Conservation (phyloP, 2,888 invertebrate genomes). For the Scelioninae gen. 1 region DNA sequence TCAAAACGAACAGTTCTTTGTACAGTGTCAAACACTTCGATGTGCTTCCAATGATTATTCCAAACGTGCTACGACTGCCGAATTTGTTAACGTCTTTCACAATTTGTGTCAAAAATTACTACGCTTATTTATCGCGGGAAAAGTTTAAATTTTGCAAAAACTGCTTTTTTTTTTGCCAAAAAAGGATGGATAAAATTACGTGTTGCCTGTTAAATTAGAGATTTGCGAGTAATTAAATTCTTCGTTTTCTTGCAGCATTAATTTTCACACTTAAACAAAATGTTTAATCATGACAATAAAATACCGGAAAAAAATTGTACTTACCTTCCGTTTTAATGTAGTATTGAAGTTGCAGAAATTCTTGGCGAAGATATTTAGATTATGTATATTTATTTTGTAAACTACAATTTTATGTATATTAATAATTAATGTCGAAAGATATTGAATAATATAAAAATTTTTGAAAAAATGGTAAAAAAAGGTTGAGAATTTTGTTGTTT, state of each 20-base stretch:
- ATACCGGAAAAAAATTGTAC: slow-evolving; percentile 45
- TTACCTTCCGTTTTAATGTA: slow-evolving; percentile 47
- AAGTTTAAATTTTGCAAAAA: too few relatives aligned
- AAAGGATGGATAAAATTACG: too few relatives aligned
- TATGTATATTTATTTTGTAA: slow-evolving; percentile 23
- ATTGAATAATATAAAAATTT: slow-evolving; percentile 11
- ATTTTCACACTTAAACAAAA: slow-evolving; percentile 44
- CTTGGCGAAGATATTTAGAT: slow-evolving; percentile 11
- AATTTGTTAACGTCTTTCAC: slow-evolving; percentile 66
- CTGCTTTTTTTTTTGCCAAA: too few relatives aligned
- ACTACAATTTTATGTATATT: slow-evolving; percentile 6
- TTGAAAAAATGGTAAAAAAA: neutral
- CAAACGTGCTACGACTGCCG: slow-evolving; percentile 65
- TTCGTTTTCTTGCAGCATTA: slow-evolving; percentile 38
- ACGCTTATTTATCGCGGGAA: neutral
- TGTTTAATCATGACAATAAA: slow-evolving; percentile 43
- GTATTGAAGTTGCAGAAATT: slow-evolving; percentile 6
- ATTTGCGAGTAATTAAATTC: slow-evolving; percentile 39
- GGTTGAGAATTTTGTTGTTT: slow-evolving; percentile 1
- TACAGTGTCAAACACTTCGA: slow-evolving; percentile 72
- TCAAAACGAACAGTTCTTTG: slow-evolving; percentile 76
- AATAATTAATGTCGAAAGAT: slow-evolving; percentile 17
- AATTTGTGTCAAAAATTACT: slow-evolving; percentile 60
- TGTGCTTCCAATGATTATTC: slow-evolving; percentile 74
- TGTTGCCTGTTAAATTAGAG: slow-evolving; percentile 35